Conservation (phyloP, 2,888 invertebrate species). For the Drosophila fulvimacula region DNA sequence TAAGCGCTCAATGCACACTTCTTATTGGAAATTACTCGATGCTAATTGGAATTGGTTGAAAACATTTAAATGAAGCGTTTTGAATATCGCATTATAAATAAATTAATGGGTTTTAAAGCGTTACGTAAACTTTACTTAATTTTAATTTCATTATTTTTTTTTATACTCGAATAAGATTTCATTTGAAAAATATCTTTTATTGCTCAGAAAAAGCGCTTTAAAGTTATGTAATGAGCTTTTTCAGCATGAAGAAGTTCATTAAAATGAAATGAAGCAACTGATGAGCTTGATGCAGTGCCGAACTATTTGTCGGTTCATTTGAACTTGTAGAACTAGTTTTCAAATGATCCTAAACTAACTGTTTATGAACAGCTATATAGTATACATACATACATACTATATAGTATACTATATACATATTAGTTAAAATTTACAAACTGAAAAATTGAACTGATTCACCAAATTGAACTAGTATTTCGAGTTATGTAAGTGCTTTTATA, state of each 20-base stretch:
- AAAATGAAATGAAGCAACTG: not conserved
- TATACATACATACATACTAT: no score
- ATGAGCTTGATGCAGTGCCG: not conserved
- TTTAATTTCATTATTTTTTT: not conserved
- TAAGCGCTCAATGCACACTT: not conserved
- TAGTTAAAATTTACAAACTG: no score
- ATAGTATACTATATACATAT: no score
- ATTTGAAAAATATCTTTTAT: not conserved
- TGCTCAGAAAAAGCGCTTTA: no score
- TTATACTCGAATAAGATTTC: not conserved
- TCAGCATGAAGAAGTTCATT: not conserved
- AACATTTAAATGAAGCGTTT: not conserved
- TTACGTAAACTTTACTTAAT: not conserved
- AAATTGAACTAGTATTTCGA: not conserved
- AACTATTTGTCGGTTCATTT: not conserved
- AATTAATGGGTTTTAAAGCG: not conserved
- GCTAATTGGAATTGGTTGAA: not conserved
- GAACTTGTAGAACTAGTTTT: not conserved
- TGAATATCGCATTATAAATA: not conserved
- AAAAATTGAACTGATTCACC: not conserved
- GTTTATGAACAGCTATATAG: not conserved
- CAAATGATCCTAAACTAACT: no score
- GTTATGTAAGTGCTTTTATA: no score
- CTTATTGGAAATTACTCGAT: conserved; percentile 3
- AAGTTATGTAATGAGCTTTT: no score